phyloP scores from a whole-genome alignment of 2,797 vertebrate species.

The Sardinella longiceps region DNA sequence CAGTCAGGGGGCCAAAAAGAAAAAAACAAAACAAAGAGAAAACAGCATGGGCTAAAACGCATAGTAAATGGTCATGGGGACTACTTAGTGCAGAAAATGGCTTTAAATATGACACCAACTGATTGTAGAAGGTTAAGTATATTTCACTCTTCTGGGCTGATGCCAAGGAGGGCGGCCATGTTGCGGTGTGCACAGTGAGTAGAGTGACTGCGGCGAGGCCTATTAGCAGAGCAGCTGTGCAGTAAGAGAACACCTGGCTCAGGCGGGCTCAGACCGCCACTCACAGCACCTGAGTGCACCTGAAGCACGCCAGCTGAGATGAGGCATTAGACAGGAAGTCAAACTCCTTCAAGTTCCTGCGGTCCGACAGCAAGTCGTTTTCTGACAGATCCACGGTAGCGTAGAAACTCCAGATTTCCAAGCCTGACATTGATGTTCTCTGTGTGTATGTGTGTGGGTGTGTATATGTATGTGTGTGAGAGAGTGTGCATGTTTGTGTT shows the following conservation, averaged over 20 bases:
- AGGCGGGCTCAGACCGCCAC: neutral
- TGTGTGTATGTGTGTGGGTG: neutral
- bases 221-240: constrained; percentile 7
- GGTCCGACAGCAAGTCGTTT: neutral
- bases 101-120: neutral
- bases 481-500: too few species aligned
- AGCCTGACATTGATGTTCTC: neutral
- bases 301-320: neutral
- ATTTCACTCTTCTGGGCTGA: neutral
- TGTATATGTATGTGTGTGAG: too few species aligned
- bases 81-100: neutral
- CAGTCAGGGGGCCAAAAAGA: constrained; percentile 24
- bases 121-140: neutral
- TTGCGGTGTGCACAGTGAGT: neutral
- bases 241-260: constrained; percentile 3
- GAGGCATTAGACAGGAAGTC: neutral
- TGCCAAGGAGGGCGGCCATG: neutral
- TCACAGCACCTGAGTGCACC: neutral
- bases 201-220: neutral
- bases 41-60: constrained; percentile 7
- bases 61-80: neutral
- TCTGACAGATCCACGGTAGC: neutral
- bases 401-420: constrained; percentile 2
- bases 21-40: too few species aligned
- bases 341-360: neutral